A percentile compares a stretch with the other conserved stretches of the same genome.
Evolutionary conservation across 2,113 vertebrate species (phyloP).

Genomic region (Salvelinus namaycush): DNA sequence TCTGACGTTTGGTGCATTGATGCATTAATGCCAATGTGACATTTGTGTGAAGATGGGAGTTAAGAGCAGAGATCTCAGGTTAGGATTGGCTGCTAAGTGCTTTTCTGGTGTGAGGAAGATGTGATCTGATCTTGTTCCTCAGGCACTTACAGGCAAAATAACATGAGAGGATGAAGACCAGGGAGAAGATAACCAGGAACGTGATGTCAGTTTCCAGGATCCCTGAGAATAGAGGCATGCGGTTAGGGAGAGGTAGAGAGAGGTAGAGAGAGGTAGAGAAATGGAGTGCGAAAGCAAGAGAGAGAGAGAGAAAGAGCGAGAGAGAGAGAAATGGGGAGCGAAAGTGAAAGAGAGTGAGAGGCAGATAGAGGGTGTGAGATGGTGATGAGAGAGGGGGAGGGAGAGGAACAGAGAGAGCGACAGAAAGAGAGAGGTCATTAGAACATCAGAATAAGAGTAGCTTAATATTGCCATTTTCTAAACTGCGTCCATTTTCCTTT

Average conservation of each 20-base stretch:
- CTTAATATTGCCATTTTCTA: constrained; percentile 25
- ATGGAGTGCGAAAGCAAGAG: too few relatives aligned
- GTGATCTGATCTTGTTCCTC: too few relatives aligned
- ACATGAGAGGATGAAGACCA: constrained; percentile 87
- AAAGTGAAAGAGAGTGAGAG: too few relatives aligned
- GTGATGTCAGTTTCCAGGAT: constrained; percentile 93
- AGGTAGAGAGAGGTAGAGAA: not conserved
- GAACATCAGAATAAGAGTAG: constrained; percentile 42
- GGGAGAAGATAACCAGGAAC: constrained; percentile 85
- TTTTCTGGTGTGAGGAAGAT: not conserved
- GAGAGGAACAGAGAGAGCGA: not conserved
- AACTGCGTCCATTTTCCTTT: constrained; percentile 26
- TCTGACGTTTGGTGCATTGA: too few relatives aligned
- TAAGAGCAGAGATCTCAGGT: not conserved
- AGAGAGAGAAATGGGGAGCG: not conserved
- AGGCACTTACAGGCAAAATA: constrained; percentile 88
- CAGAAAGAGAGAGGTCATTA: not conserved
- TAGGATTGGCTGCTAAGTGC: not conserved
- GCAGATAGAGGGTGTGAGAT: too few relatives aligned
- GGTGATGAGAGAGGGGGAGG: not conserved
- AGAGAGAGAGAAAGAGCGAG: too few relatives aligned
- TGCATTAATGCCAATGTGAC: not conserved
- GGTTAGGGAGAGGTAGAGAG: constrained; percentile 4
- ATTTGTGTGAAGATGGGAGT: not conserved
- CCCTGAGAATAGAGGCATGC: constrained; percentile 62